phyloP scores from a whole-genome alignment of 1,140 invertebrate species.

The Lasaia peninsularis region DNA sequence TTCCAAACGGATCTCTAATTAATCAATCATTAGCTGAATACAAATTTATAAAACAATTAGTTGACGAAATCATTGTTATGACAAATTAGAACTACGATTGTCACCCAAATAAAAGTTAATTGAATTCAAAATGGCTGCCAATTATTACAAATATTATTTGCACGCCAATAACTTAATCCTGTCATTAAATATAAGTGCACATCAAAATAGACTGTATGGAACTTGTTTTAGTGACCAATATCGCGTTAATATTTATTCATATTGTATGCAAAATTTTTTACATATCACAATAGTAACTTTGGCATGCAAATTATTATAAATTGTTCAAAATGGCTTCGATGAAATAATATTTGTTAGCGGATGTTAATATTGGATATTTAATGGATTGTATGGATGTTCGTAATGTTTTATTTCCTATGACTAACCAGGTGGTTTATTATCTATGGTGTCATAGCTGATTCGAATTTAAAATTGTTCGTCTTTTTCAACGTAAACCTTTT shows the following conservation, averaged over 20 bases:
- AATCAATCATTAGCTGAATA: neutral
- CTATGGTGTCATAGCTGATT: too few species aligned
- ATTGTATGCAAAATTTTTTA: conserved; percentile 6
- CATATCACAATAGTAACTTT: neutral
- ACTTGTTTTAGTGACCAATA: neutral
- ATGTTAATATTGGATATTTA: neutral
- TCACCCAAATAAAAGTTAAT: neutral
- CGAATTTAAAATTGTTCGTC: too few species aligned
- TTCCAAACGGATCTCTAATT: conserved; percentile 3
- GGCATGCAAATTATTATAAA: neutral
- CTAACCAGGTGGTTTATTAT: neutral
- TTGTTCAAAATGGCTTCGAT: neutral
- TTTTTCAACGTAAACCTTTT: too few species aligned
- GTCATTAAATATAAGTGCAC: neutral
- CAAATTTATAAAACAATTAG: conserved; percentile 7
- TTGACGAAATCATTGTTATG: conserved; percentile 7
- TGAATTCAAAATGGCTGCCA: conserved; percentile 2
- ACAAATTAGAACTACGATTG: conserved; percentile 3
- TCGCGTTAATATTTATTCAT: neutral
- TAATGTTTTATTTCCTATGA: conserved; percentile 4
- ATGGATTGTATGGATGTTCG: neutral
- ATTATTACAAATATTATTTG: conserved; percentile 6
- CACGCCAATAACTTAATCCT: neutral
- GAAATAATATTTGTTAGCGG: conserved; percentile 2
- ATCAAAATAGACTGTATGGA: neutral